Percentiles rank a stretch among this genome's conserved stretches.
These are phyloP conservation scores for Enteromius fasciolatus DNA, from an alignment of 2,797 vertebrate genomes.

Conservation along the genomic window DNA sequence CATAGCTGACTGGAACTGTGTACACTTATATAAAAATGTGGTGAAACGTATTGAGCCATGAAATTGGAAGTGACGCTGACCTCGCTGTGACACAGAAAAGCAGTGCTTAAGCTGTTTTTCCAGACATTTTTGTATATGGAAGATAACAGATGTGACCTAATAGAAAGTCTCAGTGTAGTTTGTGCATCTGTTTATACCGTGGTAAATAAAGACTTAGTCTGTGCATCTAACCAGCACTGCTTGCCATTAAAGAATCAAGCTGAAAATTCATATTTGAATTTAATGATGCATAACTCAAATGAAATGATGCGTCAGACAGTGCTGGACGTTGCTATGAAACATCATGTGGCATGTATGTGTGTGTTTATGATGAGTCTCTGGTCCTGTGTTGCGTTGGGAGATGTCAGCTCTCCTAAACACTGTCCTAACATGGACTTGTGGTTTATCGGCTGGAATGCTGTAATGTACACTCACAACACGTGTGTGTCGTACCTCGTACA, in stretches of 20 bases:
- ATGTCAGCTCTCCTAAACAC: conserved; percentile 70
- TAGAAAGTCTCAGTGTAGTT: not conserved
- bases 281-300: not conserved
- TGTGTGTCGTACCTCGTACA: conserved; percentile 77
- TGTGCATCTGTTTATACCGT: not conserved
- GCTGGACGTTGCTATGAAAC: not conserved
- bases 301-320: not conserved
- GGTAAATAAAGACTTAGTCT: not conserved
- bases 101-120: not conserved
- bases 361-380: conserved; percentile 60
- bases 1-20: not conserved
- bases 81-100: not conserved
- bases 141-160: not conserved
- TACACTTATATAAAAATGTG: not conserved
- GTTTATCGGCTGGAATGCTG: conserved; percentile 75
- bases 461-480: conserved; percentile 69
- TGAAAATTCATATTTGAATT: not conserved
- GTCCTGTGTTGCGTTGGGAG: conserved; percentile 58
- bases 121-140: not conserved
- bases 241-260: not conserved
- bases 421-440: conserved; percentile 88
- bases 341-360: conserved; percentile 17
- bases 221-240: not conserved
- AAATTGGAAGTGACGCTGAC: conserved; percentile 13
- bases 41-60: not conserved